phyloP scores from a whole-genome alignment of 1,140 invertebrate genomes.

The Nilaparvata lugens region DNA sequence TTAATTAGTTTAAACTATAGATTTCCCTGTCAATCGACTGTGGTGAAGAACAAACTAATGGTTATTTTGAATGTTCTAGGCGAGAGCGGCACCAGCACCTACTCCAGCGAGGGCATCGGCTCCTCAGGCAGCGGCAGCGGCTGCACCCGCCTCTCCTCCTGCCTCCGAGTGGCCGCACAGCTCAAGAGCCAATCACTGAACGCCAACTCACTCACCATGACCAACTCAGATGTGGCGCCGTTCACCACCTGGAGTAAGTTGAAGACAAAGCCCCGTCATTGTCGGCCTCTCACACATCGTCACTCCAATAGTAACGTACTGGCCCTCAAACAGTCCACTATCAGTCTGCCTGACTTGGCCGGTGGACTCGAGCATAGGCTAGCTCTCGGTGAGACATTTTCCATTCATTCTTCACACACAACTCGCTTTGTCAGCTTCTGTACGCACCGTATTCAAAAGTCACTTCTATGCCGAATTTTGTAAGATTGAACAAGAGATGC shows the following conservation, averaged over 20 bases:
- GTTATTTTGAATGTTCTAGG: neutral
- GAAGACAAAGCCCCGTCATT: constrained; percentile 29
- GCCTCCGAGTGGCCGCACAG: constrained; percentile 1
- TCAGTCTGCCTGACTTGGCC: constrained; percentile 56
- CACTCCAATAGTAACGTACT: constrained; percentile 6
- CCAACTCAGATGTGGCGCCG: constrained; percentile 65
- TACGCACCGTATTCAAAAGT: too few species aligned
- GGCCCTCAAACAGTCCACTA: constrained; percentile 7
- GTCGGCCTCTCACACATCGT: too few species aligned
- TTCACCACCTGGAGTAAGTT: constrained; percentile 79
- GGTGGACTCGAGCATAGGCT: constrained; percentile 22
- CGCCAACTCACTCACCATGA: constrained; percentile 50
- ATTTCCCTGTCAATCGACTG: too few species aligned
- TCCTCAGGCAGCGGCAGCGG: neutral
- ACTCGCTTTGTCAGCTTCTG: too few species aligned
- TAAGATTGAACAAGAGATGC: too few species aligned
- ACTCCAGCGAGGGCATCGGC: constrained; percentile 12
- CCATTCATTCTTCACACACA: too few species aligned
- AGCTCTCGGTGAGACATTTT: too few species aligned
- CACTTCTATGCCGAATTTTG: too few species aligned
- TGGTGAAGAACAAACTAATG: too few species aligned
- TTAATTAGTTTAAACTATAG: too few species aligned
- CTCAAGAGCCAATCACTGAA: constrained; percentile 39
- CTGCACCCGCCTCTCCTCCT: neutral
- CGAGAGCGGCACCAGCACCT: constrained; percentile 7